A percentile compares a stretch with the other conserved stretches of the same genome.
phyloP scores from a whole-genome alignment of 2,113 vertebrate species.

The Callipepla californica region DNA sequence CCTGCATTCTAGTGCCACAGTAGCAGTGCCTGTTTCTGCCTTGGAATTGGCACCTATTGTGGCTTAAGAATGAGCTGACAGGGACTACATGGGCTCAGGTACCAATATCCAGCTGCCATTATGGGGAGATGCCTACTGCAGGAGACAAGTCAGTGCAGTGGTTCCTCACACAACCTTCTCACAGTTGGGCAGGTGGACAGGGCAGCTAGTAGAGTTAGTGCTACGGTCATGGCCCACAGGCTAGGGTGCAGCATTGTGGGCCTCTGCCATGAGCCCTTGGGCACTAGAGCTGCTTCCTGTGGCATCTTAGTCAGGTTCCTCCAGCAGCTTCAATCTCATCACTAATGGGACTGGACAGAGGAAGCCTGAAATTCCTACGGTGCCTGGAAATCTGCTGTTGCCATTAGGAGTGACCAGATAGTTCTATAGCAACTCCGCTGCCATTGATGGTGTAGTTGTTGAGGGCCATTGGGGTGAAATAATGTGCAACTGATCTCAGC shows the following conservation, averaged over 20 bases:
- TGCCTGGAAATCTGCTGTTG: fast-evolving
- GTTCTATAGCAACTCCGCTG: fast-evolving
- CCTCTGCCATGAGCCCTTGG: neutral
- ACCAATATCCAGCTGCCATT: neutral
- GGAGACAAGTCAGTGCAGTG: neutral
- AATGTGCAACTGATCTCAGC: too few species aligned
- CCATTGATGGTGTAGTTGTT: fast-evolving
- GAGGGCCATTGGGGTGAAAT: neutral
- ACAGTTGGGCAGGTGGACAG: fast-evolving
- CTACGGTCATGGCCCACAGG: too few species aligned
- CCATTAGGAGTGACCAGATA: fast-evolving
- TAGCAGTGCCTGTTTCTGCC: neutral
- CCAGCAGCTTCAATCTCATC: neutral
- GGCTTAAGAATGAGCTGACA: neutral
- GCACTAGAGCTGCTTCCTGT: fast-evolving
- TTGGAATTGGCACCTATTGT: neutral
- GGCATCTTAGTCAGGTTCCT: neutral
- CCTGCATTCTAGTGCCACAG: neutral
- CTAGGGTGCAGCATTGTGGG: neutral
- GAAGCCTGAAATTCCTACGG: neutral
- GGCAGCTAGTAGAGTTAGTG: neutral
- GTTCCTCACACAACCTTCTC: neutral
- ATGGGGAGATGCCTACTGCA: neutral
- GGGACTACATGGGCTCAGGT: neutral
- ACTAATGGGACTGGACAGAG: neutral